Evolutionary conservation across 1,140 invertebrate species (phyloP), one percentile per base, ranked within the genome.

Genomic region (Glossosoma conforme): DNA sequence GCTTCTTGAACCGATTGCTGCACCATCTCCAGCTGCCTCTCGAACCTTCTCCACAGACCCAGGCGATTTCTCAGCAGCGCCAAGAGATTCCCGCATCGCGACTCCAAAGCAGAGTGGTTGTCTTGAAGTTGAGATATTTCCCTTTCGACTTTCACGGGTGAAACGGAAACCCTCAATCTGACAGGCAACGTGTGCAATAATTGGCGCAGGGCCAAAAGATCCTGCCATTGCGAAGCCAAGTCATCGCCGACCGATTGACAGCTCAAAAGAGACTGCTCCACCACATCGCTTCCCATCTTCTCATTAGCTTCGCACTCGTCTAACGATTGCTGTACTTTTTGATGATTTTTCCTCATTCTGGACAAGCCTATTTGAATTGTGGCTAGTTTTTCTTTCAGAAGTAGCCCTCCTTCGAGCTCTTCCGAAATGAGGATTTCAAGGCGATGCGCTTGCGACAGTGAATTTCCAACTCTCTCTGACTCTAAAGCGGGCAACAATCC

Each of bases 1-100:
- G 86, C 85, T 57, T 90, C 86, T 46, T 87, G 78, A 0, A 89
- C 84, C 0, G 85, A 87, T 22, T 86, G 82, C 41, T 89, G 84
- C 1, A 91, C 85, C 63, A 83, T 60, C 58, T 90, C 86, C 48
- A 89, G 64, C 58, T 88, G 85, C 13, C 77, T 69, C 56, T 89
- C 85, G 59, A 88, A 89, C 19, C 84, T 69, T 22, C 80, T 69
- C 87, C 87, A 91, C 4, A 90, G 63, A 8, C 74, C 76, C 14
- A 86, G 60, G 6, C 84, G 76, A 36, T 75, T 77, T n/a, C 77
- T 75, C 3, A 91, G 66, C n/a, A 83, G 62, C 1, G 71, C 69
- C 46, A 85, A 68, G 2, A 89, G 69, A 20, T 82, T 77, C 1
- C 77, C 75, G 54, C 83, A 87, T 33, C 83, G 76, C 10, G 78